Evolutionary conservation across 2,113 vertebrate species (phyloP).

Genomic region (Turdus rufiventris): DNA sequence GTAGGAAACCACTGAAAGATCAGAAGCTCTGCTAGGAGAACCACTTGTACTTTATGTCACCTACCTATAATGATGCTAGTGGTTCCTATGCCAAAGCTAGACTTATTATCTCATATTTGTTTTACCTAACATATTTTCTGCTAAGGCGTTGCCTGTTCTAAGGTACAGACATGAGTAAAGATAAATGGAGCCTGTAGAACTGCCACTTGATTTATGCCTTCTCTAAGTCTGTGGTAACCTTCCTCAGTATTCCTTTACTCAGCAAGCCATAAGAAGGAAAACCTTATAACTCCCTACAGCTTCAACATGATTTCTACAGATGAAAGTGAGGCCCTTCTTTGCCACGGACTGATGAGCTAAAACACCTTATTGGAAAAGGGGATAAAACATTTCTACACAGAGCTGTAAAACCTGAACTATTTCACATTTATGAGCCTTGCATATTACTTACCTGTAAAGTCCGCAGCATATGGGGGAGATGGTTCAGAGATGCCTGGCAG

Average conservation of each 20-base stretch:
- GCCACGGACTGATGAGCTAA: not conserved
- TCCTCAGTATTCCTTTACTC: not conserved
- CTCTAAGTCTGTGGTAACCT: not conserved
- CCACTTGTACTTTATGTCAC: not conserved
- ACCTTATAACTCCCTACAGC: not conserved
- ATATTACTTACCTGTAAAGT: conserved; percentile 73
- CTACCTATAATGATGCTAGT: not conserved
- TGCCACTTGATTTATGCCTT: not conserved
- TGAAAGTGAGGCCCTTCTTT: not conserved
- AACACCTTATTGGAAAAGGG: not conserved
- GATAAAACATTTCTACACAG: not conserved
- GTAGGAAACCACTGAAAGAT: not conserved
- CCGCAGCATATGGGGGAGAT: conserved; percentile 57
- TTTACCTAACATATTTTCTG: not conserved
- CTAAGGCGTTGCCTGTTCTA: not conserved
- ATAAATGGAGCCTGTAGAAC: not conserved
- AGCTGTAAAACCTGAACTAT: not conserved
- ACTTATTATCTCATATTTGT: not conserved
- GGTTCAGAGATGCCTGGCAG: conserved; percentile 69
- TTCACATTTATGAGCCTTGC: not conserved
- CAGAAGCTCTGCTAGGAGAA: not conserved
- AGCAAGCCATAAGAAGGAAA: not conserved
- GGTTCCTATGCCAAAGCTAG: not conserved
- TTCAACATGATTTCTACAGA: not conserved
- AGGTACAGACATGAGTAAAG: not conserved